Evolutionary conservation across 2,113 vertebrate genomes (phyloP), one percentile per base, ranked within the genome.

Genomic region (Crypturellus undulatus): DNA sequence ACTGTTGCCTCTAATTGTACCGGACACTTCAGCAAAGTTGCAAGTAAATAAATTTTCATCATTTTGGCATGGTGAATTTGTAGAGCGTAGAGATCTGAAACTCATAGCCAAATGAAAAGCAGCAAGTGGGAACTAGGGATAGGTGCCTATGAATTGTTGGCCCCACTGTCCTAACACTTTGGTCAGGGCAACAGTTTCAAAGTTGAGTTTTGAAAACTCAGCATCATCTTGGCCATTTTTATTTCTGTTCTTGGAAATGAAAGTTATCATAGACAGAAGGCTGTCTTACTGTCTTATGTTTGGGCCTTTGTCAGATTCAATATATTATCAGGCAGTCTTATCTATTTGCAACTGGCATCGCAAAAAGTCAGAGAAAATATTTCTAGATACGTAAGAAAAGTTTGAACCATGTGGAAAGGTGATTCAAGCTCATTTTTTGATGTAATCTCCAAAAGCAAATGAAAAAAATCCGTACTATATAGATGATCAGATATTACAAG

Each of bases 101-200:
- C 8, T 67, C 7, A 4, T 58, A 91, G 51, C 15, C 11, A 17
- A 47, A 54, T 45, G 8, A 54, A 54, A 63, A 73, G 15, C 30
- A 81, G 45, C n/a, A 30, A 7, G n/a, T 73, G 51, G n/a, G 56
- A 75, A 32, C 25, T 5, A 65, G 59, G 18, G 54, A 12, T 4
- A 81, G 43, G 42, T 42, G 84, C 54, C 18, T 79, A 15, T 22
- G 34, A 10, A 26, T 43, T 63, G 30, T 22, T 85, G 59, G 43
- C 59, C 25, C 21, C 12, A 30, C 25, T 0, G 0, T 40, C n/a
- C 54, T 77, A 58, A 5, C 49, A 25, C 3, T 9, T 54, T 43
- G 38, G 51, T 76, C 19, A 64, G 25, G 15, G 2, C 60, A 68
- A 49, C 56, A 17, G 7, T 89, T 94, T 89, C 26, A 54, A 73